Base-by-base conservation (phyloP, 2,888 invertebrate species). In the Norana najaformis region DNA sequence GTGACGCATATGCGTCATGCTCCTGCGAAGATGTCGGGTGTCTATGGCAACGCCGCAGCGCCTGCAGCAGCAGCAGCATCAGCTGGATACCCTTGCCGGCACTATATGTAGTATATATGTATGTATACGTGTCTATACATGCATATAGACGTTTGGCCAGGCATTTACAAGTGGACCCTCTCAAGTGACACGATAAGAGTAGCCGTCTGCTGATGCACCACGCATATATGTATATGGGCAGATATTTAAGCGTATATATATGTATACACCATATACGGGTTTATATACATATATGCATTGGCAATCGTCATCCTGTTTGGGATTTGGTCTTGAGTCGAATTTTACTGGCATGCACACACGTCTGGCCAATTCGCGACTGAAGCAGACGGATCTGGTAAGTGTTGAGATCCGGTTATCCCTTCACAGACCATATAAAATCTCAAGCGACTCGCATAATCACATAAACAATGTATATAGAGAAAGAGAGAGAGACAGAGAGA, bases 321-420 rank as follows among this genome's bases (percentile, higher is more conserved):
- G 30, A n/a, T 69, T n/a, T 30, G 69, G 69, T 69, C 69, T 69
- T 69, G 69, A n/a, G n/a, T n/a, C n/a, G n/a, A 69, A 69, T 69
- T n/a, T 69, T 16, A 69, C 69, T 69, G 69, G 69, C 47, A 13
- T 30, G 69, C 47, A 13, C 69, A 13, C n/a, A n/a, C 69, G 69
- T 69, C 69, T 69, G 69, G n/a, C 69, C 69, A 13, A n/a, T n/a
- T 69, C 30, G n/a, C 69, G n/a, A 69, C 30, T 8, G 6, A 69
- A 69, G n/a, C n/a, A 30, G 69, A 69, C n/a, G 69, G 30, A n/a
- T 69, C 69, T 69, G 69, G 69, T 8, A 69, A 69, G 69, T 69
- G 69, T 69, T 69, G 69, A 69, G 69, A 69, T 69, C 69, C 69
- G n/a, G 69, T 69, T 69, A 69, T 69, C 69, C 69, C 69, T 69